Conservation (phyloP, 2,888 invertebrate genomes). For the Epinotia nisella region DNA sequence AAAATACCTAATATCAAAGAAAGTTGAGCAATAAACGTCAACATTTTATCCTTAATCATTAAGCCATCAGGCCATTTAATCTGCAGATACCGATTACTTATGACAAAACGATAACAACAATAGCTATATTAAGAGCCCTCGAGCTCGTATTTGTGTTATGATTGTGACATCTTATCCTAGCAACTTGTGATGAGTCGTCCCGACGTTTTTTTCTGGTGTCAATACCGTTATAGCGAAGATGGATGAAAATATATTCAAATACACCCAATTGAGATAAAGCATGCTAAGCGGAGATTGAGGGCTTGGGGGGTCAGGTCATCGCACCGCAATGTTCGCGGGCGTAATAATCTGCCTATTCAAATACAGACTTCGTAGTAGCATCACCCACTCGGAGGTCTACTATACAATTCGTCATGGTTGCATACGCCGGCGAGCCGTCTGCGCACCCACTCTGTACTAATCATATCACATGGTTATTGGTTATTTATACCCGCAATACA, state of each 20-base stretch:
- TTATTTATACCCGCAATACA: slow-evolving; percentile 67
- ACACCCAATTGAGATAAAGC: slow-evolving; percentile 35
- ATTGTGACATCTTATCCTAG: slow-evolving; percentile 27
- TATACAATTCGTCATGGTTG: slow-evolving; percentile 68
- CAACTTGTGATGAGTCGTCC: slow-evolving; percentile 30
- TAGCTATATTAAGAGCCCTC: slow-evolving; percentile 8
- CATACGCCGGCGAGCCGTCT: slow-evolving; percentile 69
- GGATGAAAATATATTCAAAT: slow-evolving; percentile 17
- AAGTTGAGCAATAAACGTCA: slow-evolving; percentile 8
- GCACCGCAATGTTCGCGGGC: slow-evolving; percentile 65
- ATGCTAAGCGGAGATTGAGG: slow-evolving; percentile 51
- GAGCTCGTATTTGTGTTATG: slow-evolving; percentile 23
- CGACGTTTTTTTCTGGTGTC: not conserved
- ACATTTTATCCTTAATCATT: not conserved
- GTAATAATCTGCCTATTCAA: slow-evolving; percentile 58
- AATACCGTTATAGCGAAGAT: slow-evolving; percentile 19
- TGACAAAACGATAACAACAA: slow-evolving; percentile 19
- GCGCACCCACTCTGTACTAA: slow-evolving; percentile 61
- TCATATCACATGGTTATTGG: slow-evolving; percentile 69
- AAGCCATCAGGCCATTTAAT: slow-evolving; percentile 24
- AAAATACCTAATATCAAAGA: not conserved
- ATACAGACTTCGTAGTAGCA: slow-evolving; percentile 47
- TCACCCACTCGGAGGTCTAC: slow-evolving; percentile 54
- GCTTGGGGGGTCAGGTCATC: slow-evolving; percentile 69
- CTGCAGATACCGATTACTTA: slow-evolving; percentile 9